Percentiles rank a stretch among this genome's conserved stretches.
Evolutionary conservation across 2,113 vertebrate genomes (phyloP).

Genomic region (Gadus chalcogrammus): DNA sequence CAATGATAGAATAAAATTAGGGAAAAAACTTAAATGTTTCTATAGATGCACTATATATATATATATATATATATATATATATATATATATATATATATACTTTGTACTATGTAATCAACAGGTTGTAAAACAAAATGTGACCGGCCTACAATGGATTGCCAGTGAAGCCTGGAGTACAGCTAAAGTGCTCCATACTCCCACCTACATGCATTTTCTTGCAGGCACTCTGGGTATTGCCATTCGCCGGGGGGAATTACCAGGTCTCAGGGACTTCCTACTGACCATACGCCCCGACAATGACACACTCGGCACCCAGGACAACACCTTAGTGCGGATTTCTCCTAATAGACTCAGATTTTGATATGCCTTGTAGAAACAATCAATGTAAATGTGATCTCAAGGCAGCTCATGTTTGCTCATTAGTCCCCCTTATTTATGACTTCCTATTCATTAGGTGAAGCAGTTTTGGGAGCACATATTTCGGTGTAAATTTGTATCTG

Average conservation of each 20-base stretch:
- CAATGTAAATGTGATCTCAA: not conserved
- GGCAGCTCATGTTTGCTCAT: not conserved
- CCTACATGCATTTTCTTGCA: conserved; percentile 53
- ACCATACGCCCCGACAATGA: conserved; percentile 38
- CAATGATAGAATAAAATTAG: no score
- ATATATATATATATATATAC: no score
- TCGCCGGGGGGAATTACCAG: conserved; percentile 60
- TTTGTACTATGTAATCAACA: not conserved
- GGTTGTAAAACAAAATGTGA: conserved; percentile 55
- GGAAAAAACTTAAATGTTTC: no score
- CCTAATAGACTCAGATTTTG: not conserved
- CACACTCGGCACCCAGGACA: conserved; percentile 15
- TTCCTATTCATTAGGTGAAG: conserved; percentile 22
- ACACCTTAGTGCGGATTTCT: conserved; percentile 48
- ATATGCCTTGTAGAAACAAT: no score
- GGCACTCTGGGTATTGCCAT: conserved; percentile 70
- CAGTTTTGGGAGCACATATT: conserved; percentile 50
- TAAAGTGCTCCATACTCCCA: conserved; percentile 38
- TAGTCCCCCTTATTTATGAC: not conserved
- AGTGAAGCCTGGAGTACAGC: conserved; percentile 68
- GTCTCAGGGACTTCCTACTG: conserved; percentile 59
- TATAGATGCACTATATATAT: not conserved
- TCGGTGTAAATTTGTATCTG: conserved; percentile 38
- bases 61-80: not conserved
- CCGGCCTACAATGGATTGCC: conserved; percentile 67